phyloP scores from a whole-genome alignment of 2,797 vertebrate genomes.

The Huso huso region DNA sequence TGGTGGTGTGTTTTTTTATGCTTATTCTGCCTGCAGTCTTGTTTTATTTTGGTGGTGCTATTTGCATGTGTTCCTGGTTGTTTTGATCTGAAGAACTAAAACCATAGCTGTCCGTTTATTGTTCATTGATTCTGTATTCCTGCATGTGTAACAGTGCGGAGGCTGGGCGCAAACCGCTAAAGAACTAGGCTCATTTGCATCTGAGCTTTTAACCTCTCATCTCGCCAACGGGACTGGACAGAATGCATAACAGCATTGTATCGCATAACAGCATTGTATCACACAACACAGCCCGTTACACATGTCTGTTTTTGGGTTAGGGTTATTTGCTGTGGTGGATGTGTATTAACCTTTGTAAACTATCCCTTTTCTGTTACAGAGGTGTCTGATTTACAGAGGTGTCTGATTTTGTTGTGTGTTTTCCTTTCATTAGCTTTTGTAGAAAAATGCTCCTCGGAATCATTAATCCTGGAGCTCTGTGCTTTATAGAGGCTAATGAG shows the following conservation, averaged over 20 bases:
- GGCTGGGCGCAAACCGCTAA: too few species aligned
- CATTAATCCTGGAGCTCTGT: not conserved
- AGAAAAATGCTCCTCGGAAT: not conserved
- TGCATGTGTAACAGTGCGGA: too few species aligned
- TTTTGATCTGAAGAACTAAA: too few species aligned
- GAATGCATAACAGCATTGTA: too few species aligned
- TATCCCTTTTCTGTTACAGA: conserved; percentile 62
- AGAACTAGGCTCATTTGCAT: too few species aligned
- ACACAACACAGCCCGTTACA: too few species aligned
- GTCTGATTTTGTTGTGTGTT: conserved; percentile 29
- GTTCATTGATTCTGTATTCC: too few species aligned
- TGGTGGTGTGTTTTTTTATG: too few species aligned
- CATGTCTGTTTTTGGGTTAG: not conserved
- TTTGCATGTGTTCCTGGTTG: not conserved
- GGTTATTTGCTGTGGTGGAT: conserved; percentile 23
- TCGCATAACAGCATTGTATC: too few species aligned
- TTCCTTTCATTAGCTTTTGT: not conserved
- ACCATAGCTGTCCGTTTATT: too few species aligned
- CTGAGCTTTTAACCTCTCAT: too few species aligned
- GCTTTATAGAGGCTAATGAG: not conserved
- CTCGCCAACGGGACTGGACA: too few species aligned
- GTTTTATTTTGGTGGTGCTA: not conserved
- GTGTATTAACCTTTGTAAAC: conserved; percentile 40
- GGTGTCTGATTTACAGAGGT: conserved; percentile 52
- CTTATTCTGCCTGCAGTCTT: not conserved